Evolutionary conservation across 2,797 vertebrate species (phyloP).

Genomic region (Sebastes taczanowskii): DNA sequence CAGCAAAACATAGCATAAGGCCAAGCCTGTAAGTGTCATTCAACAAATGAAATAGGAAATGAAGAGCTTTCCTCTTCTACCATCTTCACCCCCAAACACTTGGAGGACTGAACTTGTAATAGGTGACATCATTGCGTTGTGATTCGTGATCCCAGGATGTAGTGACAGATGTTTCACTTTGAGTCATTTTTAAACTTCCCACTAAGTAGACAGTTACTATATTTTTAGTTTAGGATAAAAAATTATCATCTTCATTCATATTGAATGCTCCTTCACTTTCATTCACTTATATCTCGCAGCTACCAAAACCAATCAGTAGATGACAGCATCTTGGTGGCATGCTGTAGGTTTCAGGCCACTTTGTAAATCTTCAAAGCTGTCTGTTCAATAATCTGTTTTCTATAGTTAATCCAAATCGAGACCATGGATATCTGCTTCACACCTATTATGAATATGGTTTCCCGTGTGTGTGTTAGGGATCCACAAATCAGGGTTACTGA

Average conservation of each 20-base stretch:
- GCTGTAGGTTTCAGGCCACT: background rate
- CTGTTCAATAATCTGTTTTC: background rate
- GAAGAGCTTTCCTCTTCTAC: constrained; percentile 35
- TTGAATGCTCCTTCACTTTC: background rate
- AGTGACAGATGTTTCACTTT: background rate
- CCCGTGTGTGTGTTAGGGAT: too few relatives aligned
- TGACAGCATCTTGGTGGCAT: background rate
- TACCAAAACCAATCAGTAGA: background rate
- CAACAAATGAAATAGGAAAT: constrained; percentile 61
- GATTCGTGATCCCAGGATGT: constrained; percentile 13
- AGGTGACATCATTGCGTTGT: constrained; percentile 8
- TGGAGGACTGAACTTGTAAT: constrained; percentile 28
- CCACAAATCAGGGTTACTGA: too few relatives aligned
- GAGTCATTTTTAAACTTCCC: background rate
- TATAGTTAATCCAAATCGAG: background rate
- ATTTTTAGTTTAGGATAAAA: background rate
- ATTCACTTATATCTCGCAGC: background rate
- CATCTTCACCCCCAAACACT: constrained; percentile 18
- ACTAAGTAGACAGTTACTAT: background rate
- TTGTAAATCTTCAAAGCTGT: background rate
- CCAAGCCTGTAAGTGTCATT: constrained; percentile 55
- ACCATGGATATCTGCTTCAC: background rate
- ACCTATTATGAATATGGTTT: background rate
- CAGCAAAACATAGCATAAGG: constrained; percentile 48
- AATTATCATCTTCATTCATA: background rate